Percentiles rank a stretch among this genome's conserved stretches.
phyloP scores from a whole-genome alignment of 2,797 vertebrate genomes.

The Urocyon cinereoargenteus region DNA sequence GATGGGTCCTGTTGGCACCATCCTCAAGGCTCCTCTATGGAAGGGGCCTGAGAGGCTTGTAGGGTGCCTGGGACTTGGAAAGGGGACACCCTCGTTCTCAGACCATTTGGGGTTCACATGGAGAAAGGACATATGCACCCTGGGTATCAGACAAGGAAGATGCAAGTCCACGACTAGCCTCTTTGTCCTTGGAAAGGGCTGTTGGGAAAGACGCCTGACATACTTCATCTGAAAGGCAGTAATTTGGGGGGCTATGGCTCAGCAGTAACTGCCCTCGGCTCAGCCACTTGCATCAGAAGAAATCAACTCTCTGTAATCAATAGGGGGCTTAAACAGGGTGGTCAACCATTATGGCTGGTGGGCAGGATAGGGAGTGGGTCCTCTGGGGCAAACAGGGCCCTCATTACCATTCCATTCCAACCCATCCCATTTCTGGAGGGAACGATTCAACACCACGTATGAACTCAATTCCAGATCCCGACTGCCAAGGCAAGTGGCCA shows the following conservation, averaged over 20 bases:
- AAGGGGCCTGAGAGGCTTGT: neutral
- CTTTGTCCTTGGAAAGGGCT: conserved; percentile 41
- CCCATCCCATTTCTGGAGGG: conserved; percentile 47
- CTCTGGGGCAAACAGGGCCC: conserved; percentile 39
- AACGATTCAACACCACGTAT: neutral
- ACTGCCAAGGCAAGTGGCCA: conserved; percentile 60
- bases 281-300: conserved; percentile 47
- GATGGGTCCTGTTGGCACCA: neutral
- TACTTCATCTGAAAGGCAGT: conserved; percentile 43
- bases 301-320: conserved; percentile 75
- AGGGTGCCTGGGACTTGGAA: too few species aligned
- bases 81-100: neutral
- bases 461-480: conserved; percentile 54
- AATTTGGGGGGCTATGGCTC: conserved; percentile 64
- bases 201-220: conserved; percentile 42
- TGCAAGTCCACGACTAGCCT: neutral
- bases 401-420: conserved; percentile 71
- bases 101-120: neutral
- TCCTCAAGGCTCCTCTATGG: neutral
- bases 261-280: conserved; percentile 66
- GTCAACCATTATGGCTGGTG: conserved; percentile 64
- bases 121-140: neutral
- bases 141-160: neutral
- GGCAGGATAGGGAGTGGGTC: conserved; percentile 45
- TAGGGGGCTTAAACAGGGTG: conserved; percentile 55